Evolutionary conservation across 2,888 invertebrate genomes (phyloP), one percentile per base, ranked within the genome.

Genomic region (Sympetrum striolatum): DNA sequence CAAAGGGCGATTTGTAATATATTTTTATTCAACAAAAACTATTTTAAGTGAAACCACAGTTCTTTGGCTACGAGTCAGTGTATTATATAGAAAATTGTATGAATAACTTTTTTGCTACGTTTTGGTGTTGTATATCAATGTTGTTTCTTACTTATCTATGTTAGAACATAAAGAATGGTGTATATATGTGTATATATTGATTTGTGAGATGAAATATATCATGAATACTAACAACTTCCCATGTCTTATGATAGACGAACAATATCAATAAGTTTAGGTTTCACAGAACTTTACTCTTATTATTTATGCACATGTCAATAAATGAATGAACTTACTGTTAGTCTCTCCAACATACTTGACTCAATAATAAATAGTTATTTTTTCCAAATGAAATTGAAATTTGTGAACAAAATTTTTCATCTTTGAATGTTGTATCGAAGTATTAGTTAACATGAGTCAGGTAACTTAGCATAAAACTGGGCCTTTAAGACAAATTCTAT

Each of bases 31-130:
- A 64, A 86, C 58, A 37, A 60, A 37, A 60, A 86, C 86, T 86
- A 86, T 86, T 86, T 86, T 86, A 86, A 86, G 86, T 86, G 86
- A 86, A 86, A 86, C 86, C 86, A 60, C 35, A 86, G 60, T 60
- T 22, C 37, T 60, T 60, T 86, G n/a, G 37, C 86, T 64, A 64
- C 35, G 58, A 86, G 37, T 86, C 86, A 86, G 58, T 86, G 86
- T 86, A 86, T 58, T 48, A 60, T 86, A 64, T 60, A 86, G 37
- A 64, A 60, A 37, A 60, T 86, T 60, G 53, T 86, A 58, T 60
- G 60, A 60, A 86, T 37, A 31, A 60, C 60, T 53, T 86, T 73
- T 86, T 86, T 86, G 86, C 86, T 86, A 86, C 86, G 60, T 86
- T 64, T 86, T 64, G 86, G 64, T 86, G 60, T 86, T 86, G 86